A percentile compares a stretch with the other conserved stretches of the same genome.
These are phyloP conservation scores for Sesamia nonagrioides DNA, from an alignment of 1,140 invertebrate species.

Conservation along the genomic window DNA sequence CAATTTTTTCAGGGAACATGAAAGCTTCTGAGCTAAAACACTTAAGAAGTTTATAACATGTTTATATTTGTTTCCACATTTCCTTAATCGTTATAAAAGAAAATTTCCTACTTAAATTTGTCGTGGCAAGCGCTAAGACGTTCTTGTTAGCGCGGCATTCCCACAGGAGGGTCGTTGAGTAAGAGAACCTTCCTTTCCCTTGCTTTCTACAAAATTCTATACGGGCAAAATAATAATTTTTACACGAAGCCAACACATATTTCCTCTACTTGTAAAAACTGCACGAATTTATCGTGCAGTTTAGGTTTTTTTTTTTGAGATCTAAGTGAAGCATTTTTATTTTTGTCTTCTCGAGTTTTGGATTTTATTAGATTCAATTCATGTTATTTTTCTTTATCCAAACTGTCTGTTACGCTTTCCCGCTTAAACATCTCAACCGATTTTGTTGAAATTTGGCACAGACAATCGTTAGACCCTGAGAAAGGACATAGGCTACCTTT, in stretches of 20 bases:
- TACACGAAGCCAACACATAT: slow-evolving; percentile 26
- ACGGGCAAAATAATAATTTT: slow-evolving; percentile 34
- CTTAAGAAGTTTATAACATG: slow-evolving; percentile 38
- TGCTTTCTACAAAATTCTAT: slow-evolving; percentile 34
- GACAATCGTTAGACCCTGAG: too few species aligned
- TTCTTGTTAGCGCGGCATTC: slow-evolving; percentile 42
- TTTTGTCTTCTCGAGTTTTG: background rate
- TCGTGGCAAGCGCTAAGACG: slow-evolving; percentile 46
- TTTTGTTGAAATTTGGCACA: too few species aligned
- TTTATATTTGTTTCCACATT: slow-evolving; percentile 44
- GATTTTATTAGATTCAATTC: background rate
- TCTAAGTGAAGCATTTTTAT: background rate
- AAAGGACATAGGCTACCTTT: too few species aligned
- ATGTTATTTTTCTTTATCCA: too few species aligned
- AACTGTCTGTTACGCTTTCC: too few species aligned
- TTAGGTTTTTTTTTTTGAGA: background rate
- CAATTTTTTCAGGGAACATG: background rate
- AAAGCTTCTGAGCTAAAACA: slow-evolving; percentile 26
- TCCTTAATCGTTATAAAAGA: slow-evolving; percentile 45
- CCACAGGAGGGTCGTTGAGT: slow-evolving; percentile 42
- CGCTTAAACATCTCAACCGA: too few species aligned
- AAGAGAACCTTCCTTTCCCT: slow-evolving; percentile 25
- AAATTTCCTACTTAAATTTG: slow-evolving; percentile 43
- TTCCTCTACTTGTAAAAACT: background rate
- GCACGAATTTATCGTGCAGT: background rate